Conservation (phyloP, 2,888 invertebrate species). For the Himalopsyche japonica region DNA sequence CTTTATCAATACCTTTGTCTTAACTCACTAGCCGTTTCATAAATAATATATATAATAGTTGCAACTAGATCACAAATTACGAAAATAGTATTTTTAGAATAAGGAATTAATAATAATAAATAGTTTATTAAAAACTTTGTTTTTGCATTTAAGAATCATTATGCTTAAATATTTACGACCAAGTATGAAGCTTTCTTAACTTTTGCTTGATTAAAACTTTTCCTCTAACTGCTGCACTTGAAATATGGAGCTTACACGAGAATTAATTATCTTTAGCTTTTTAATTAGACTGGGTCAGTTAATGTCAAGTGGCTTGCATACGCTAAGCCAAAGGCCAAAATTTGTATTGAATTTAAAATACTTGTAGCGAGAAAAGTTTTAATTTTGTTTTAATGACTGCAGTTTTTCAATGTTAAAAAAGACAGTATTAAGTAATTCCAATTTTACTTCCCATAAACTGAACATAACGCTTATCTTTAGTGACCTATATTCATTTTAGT, state of each 20-base stretch:
- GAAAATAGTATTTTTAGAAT: not conserved
- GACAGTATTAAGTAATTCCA: too few species aligned
- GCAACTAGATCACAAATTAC: too few species aligned
- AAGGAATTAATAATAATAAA: not conserved
- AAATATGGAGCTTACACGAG: slow-evolving; percentile 15
- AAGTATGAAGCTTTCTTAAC: slow-evolving; percentile 1
- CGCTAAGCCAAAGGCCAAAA: not conserved
- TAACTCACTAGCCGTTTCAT: too few species aligned
- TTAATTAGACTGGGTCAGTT: slow-evolving; percentile 15
- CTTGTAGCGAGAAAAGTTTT: not conserved
- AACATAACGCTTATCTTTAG: too few species aligned
- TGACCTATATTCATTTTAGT: too few species aligned
- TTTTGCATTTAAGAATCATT: not conserved
- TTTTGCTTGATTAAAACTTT: slow-evolving; percentile 28
- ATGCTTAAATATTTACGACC: slow-evolving; percentile 18
- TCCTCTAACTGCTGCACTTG: slow-evolving; percentile 21
- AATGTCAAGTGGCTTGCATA: not conserved
- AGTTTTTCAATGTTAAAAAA: not conserved
- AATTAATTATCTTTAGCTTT: slow-evolving; percentile 18
- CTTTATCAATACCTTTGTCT: too few species aligned
- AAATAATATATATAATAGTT: too few species aligned
- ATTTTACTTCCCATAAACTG: too few species aligned
- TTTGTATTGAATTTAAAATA: not conserved
- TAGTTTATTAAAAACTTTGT: not conserved
- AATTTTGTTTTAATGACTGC: not conserved